Base-by-base conservation (phyloP, 2,797 vertebrate genomes). In the Pangasius krempfi region DNA sequence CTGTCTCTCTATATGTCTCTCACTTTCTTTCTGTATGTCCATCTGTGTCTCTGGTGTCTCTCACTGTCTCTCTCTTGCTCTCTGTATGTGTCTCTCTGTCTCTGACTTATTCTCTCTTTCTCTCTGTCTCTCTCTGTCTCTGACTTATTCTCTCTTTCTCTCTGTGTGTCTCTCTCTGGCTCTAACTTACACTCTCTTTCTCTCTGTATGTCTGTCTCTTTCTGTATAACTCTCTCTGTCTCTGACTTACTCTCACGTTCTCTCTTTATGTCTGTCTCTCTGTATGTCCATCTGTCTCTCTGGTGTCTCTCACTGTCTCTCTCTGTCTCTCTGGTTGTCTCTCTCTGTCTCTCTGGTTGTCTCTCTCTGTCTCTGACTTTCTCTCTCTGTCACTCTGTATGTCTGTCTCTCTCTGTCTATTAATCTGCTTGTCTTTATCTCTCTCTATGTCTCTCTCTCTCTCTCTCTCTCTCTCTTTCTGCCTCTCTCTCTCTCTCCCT, bases 401-500 rank as follows among this genome's bases (percentile, higher is more conserved):
- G n/a, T 40, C 37, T 40, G 2, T 37, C 37, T n/a, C n/a, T 66
- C 14, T n/a, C n/a, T n/a, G n/a, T n/a, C n/a, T n/a, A n/a, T n/a
- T n/a, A n/a, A n/a, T n/a, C n/a, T n/a, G n/a, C n/a, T n/a, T n/a
- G n/a, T n/a, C n/a, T n/a, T n/a, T n/a, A n/a, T n/a, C 0, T 76
- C 22, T 78, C 25, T n/a, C 4, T 14, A 1, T 16, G 25, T 56
- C 14, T 13, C 6, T 72, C 50, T 50, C 1, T 83, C 58, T 86
- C 18, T 86, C 60, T 52, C 0, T 58, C 3, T 72, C 58, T 44
- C 81, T 20, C 73, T 37, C 37, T 37, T 37, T 12, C 80, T 86
- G 60, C 86, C 88, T 25, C 75, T 79, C 82, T 85, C 62, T 83
- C 47, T 62, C 64, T 88, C 47, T 79, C 56, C 81, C 52, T 80